Evolutionary conservation across 2,797 vertebrate genomes (phyloP), one percentile per base, ranked within the genome.

Genomic region (Rhinatrema bivittatum): DNA sequence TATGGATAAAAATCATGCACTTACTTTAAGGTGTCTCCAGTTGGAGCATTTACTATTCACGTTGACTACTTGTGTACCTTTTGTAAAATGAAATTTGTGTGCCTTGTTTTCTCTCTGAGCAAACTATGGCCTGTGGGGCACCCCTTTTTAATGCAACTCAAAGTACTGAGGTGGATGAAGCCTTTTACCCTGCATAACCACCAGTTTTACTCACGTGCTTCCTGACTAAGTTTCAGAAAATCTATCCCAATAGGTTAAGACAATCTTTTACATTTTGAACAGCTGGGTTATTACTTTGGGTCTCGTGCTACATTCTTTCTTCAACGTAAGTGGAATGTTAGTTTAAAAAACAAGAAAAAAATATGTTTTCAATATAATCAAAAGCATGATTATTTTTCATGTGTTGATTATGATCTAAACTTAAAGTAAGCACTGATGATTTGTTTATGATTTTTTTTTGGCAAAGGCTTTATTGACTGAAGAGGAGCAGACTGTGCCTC

Each of bases 401-500:
- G 32, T 53, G 37, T 39, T 56, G 39, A 54, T 54, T 60, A 42
- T 56, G 21, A 32, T 56, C 44, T 54, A 57, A 67, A 36, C 35
- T 46, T 29, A 36, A 25, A 10, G 36, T 30, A 20, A 56, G 25
- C 13, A 9, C 24, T 33, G 40, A 43, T 64, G 52, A 50, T 62
- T 59, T 68, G 52, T 57, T 68, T 55, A 52, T 50, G 48, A 46
- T 50, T 53, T 20, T 48, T n/a, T 10, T 19, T 46, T 60, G 32
- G 39, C 54, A 41, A 60, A 32, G 25, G 42, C 16, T 16, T 48
- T 5, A 20, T 28, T 54, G 59, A 11, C 2, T 19, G 23, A 60
- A 32, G 44, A 52, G 37, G 39, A 36, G 43, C 17, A 68, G 60
- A 26, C 22, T 27, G 11, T 36, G 38, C 37, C 50, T 42, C 28